Percentiles rank a stretch among this genome's conserved stretches.
phyloP scores from a whole-genome alignment of 2,113 vertebrate species.

The Datnioides undecimradiatus region DNA sequence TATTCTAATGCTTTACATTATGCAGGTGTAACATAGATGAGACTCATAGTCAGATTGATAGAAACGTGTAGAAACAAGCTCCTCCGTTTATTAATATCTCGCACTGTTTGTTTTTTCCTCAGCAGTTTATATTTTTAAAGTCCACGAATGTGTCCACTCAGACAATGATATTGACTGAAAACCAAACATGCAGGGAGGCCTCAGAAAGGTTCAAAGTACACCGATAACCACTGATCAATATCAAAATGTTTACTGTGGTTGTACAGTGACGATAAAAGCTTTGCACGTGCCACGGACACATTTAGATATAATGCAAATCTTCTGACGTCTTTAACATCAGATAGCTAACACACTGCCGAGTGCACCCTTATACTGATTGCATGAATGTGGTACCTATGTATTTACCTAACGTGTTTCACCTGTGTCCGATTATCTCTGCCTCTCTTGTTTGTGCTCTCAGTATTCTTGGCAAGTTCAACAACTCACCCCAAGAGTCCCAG shows the following conservation, averaged over 20 bases:
- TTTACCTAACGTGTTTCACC: too few relatives aligned
- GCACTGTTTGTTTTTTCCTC: background rate
- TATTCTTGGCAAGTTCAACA: too few relatives aligned
- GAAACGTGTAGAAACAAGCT: background rate
- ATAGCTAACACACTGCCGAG: too few relatives aligned
- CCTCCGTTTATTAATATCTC: background rate
- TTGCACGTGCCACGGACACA: background rate
- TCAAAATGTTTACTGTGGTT: constrained; percentile 36
- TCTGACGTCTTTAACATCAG: background rate
- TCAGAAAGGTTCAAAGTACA: constrained; percentile 50
- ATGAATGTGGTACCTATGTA: too few relatives aligned
- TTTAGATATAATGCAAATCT: background rate
- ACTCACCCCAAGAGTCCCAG: too few relatives aligned
- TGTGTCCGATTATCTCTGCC: too few relatives aligned
- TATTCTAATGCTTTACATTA: background rate
- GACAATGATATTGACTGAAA: constrained; percentile 22
- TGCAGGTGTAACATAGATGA: background rate
- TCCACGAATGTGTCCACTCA: constrained; percentile 1
- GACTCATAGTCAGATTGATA: background rate
- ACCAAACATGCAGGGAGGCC: constrained; percentile 15
- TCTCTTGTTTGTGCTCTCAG: too few relatives aligned
- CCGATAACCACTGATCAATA: constrained; percentile 44
- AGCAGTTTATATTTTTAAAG: background rate
- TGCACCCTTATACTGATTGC: too few relatives aligned
- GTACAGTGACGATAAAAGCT: constrained; percentile 19